These are phyloP conservation scores for Neosalanx taihuensis DNA, from an alignment of 2,797 vertebrate genomes.

Conservation along the genomic window DNA sequence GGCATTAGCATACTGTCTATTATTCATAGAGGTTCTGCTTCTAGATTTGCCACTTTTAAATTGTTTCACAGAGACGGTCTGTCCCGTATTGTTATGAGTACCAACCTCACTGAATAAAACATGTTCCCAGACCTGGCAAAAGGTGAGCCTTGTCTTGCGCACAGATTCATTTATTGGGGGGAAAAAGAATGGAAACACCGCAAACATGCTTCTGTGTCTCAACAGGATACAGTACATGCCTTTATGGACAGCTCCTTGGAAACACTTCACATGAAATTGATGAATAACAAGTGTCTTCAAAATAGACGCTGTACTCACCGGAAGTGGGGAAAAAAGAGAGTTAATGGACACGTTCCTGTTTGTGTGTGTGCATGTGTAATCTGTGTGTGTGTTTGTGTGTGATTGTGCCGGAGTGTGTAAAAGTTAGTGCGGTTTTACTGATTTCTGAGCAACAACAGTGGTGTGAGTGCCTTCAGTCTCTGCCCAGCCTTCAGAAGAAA, in stretches of 20 bases:
- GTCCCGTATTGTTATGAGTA: slow-evolving; percentile 42
- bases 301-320: neutral
- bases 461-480: slow-evolving; percentile 17
- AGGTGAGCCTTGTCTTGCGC: slow-evolving; percentile 36
- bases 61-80: slow-evolving; percentile 53
- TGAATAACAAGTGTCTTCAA: slow-evolving; percentile 1
- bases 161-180: slow-evolving; percentile 18
- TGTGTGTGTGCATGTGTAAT: neutral
- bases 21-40: slow-evolving; percentile 60
- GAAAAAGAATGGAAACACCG: slow-evolving; percentile 34
- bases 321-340: neutral
- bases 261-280: slow-evolving; percentile 7
- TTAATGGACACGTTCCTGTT: neutral
- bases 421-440: neutral
- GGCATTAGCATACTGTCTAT: slow-evolving; percentile 68
- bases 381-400: neutral
- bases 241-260: slow-evolving; percentile 28
- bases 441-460: slow-evolving; percentile 15
- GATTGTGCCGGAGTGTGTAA: neutral
- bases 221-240: slow-evolving; percentile 18
- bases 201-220: slow-evolving; percentile 31
- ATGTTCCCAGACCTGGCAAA: slow-evolving; percentile 31
- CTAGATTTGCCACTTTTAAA: slow-evolving; percentile 55
- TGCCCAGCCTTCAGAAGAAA: slow-evolving; percentile 41
- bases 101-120: slow-evolving; percentile 61